A percentile compares a stretch with the other conserved stretches of the same genome.
These are phyloP conservation scores for Bradypodion ventrale DNA, from an alignment of 2,797 vertebrate genomes.

Conservation along the genomic window DNA sequence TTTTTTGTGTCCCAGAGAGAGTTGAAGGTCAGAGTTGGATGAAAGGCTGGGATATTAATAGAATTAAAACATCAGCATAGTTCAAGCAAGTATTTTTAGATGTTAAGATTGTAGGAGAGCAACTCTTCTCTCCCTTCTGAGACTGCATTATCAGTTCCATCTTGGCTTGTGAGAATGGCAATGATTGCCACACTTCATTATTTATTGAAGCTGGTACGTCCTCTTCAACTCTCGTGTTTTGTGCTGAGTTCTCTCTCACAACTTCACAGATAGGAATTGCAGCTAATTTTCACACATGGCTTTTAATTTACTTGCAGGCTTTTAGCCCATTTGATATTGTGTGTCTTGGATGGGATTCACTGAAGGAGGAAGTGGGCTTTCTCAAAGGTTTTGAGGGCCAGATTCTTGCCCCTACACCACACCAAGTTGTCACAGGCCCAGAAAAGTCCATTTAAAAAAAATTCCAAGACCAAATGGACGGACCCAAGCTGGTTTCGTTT, in stretches of 20 bases:
- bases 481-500: too few species aligned
- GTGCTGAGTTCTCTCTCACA: conserved; percentile 59
- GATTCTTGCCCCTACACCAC: too few species aligned
- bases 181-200: conserved; percentile 73
- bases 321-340: conserved; percentile 42
- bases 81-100: conserved; percentile 66
- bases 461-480: too few species aligned
- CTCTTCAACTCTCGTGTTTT: conserved; percentile 51
- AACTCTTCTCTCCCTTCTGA: conserved; percentile 59
- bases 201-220: conserved; percentile 71
- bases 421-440: too few species aligned
- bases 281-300: conserved; percentile 50
- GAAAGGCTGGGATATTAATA: conserved; percentile 4
- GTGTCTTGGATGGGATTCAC: neutral
- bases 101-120: conserved; percentile 65
- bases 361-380: neutral
- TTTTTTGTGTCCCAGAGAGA: neutral
- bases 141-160: conserved; percentile 65
- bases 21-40: neutral
- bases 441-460: too few species aligned
- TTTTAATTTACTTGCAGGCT: conserved; percentile 60
- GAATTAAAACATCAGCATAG: conserved; percentile 33
- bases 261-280: conserved; percentile 63
- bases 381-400: too few species aligned
- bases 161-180: conserved; percentile 69